phyloP scores from a whole-genome alignment of 2,888 invertebrate genomes.

The Geophilus truncorum region DNA sequence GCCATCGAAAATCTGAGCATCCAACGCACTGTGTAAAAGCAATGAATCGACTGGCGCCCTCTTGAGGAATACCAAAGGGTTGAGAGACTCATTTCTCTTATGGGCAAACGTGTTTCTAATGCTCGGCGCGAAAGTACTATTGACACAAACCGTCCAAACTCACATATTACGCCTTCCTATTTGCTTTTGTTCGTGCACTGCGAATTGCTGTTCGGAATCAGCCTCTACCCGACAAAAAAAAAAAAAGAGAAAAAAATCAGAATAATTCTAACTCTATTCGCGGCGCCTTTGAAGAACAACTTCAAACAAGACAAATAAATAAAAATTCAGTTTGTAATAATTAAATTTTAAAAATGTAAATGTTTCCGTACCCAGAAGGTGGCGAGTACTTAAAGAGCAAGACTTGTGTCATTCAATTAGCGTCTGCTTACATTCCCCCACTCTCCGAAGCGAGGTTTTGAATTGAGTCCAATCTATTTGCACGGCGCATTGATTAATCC shows the following conservation, averaged over 20 bases:
- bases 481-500: neutral
- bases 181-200: neutral
- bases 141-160: conserved; percentile 18
- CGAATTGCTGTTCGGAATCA: neutral
- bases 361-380: neutral
- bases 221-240: neutral
- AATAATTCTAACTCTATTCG: neutral
- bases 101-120: conserved; percentile 23
- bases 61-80: neutral
- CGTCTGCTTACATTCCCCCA: neutral
- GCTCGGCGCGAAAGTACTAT: conserved; percentile 4
- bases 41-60: neutral
- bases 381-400: neutral
- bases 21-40: neutral
- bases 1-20: neutral
- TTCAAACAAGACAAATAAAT: neutral
- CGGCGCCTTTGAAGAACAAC: neutral
- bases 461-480: conserved; percentile 1
- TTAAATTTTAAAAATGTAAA: neutral
- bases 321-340: neutral
- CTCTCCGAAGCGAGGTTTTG: neutral
- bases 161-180: neutral
- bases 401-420: neutral
- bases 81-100: conserved; percentile 13
- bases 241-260: neutral